phyloP scores from a whole-genome alignment of 2,113 vertebrate species.

The Rhea americana region DNA sequence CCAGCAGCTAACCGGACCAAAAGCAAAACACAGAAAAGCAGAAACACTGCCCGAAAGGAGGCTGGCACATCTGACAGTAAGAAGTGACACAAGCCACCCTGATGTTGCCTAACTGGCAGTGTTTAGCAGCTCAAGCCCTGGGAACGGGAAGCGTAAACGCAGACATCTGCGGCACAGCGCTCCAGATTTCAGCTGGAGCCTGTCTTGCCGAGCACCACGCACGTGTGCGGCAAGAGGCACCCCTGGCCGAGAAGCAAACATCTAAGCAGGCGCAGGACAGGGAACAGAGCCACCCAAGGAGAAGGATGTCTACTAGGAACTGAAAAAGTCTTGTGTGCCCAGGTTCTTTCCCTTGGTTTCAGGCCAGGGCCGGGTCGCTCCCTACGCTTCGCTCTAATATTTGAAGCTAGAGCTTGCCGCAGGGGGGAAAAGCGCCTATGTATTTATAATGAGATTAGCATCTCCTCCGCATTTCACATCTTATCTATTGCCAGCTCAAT shows the following conservation, averaged over 20 bases:
- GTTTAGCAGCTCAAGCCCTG: background rate
- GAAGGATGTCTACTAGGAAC: background rate
- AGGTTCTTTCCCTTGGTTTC: background rate
- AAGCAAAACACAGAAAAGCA: background rate
- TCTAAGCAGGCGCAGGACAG: background rate
- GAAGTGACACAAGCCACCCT: background rate
- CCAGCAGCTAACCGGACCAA: background rate
- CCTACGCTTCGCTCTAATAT: accelerated
- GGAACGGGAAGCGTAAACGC: background rate
- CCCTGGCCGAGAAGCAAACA: background rate
- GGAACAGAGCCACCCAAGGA: background rate
- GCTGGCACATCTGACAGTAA: background rate
- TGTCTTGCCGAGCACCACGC: accelerated
- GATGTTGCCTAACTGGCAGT: background rate
- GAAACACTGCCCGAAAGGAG: background rate
- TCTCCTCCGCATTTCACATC: background rate
- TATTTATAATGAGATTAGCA: background rate
- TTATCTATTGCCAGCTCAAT: background rate
- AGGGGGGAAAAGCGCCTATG: accelerated
- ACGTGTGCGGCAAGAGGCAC: accelerated
- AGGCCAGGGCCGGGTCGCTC: background rate
- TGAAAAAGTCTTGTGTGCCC: background rate
- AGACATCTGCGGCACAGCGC: background rate
- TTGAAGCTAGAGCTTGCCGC: accelerated
- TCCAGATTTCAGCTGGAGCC: background rate